These are phyloP conservation scores for Cepphus grylle DNA, from an alignment of 2,113 vertebrate species.

Conservation along the genomic window DNA sequence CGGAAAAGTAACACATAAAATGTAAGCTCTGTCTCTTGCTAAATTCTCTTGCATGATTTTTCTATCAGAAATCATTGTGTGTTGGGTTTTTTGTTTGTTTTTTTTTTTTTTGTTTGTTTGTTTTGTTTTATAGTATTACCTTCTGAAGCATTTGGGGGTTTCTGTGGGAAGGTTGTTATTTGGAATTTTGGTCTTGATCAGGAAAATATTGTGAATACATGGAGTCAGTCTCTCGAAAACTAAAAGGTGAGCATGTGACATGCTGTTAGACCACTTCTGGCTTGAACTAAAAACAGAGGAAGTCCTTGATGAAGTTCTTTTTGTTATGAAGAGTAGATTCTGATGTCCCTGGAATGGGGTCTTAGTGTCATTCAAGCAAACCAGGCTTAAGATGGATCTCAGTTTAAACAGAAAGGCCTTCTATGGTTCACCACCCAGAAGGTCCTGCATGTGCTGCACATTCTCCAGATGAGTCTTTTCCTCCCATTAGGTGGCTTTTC, in stretches of 20 bases:
- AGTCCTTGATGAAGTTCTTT: not conserved
- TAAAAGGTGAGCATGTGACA: not conserved
- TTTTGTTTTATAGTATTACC: not conserved
- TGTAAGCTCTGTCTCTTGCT: not conserved
- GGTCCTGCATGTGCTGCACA: accelerated
- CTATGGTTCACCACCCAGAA: not conserved
- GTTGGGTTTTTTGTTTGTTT: not conserved
- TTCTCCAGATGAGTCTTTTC: not conserved
- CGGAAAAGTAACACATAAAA: not conserved
- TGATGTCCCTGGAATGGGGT: not conserved
- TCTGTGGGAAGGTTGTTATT: not conserved
- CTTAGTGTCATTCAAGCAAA: not conserved
- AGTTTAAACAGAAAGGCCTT: not conserved
- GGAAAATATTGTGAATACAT: not conserved
- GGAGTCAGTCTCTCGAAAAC: not conserved
- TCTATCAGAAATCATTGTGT: not conserved
- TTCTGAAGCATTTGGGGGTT: not conserved
- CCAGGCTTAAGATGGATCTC: not conserved
- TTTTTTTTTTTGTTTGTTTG: not conserved
- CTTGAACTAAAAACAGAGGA: not conserved
- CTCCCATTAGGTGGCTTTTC: not conserved
- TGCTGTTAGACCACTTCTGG: not conserved
- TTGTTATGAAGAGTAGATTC: not conserved
- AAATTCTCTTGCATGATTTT: not conserved
- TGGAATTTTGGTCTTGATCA: not conserved